A percentile compares a stretch with the other conserved stretches of the same genome.
These are phyloP conservation scores for Drosophila lowei DNA, from an alignment of 1,140 invertebrate genomes.

Conservation along the genomic window DNA sequence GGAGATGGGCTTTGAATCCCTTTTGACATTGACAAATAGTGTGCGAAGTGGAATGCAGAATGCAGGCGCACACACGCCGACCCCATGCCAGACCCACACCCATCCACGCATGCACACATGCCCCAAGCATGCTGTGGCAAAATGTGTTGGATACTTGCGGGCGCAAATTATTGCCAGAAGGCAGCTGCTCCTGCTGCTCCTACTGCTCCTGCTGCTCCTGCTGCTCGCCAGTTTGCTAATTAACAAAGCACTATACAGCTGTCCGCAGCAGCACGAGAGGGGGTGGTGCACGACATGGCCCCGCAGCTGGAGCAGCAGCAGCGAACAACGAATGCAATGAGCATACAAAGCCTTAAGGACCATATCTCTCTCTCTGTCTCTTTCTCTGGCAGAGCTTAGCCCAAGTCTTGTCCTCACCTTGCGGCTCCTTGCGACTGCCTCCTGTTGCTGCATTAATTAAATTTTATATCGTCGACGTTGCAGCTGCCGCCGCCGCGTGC, in stretches of 20 bases:
- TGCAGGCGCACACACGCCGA: slow-evolving; percentile 33
- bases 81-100: background rate
- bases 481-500: slow-evolving; percentile 13
- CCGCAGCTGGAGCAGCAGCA: too few species aligned
- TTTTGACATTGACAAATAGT: slow-evolving; percentile 78
- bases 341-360: slow-evolving; percentile 45
- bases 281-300: too few species aligned
- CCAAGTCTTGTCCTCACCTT: slow-evolving; percentile 26
- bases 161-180: slow-evolving; percentile 76
- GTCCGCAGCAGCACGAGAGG: slow-evolving; percentile 12
- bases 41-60: slow-evolving; percentile 72
- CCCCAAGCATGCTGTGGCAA: slow-evolving; percentile 54
- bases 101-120: slow-evolving; percentile 9
- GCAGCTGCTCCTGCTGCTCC: slow-evolving; percentile 41
- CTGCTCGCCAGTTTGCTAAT: slow-evolving; percentile 70
- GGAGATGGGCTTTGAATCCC: slow-evolving; percentile 35
- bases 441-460: slow-evolving; percentile 66
- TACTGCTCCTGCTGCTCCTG: slow-evolving; percentile 10
- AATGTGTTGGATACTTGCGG: slow-evolving; percentile 78
- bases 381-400: slow-evolving; percentile 33
- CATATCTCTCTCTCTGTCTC: slow-evolving; percentile 1
- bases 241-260: slow-evolving; percentile 79
- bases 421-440: slow-evolving; percentile 14
- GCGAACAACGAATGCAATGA: slow-evolving; percentile 47
- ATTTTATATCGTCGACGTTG: slow-evolving; percentile 67